phyloP scores from a whole-genome alignment of 2,797 vertebrate species.

The Pipistrellus pygmaeus region DNA sequence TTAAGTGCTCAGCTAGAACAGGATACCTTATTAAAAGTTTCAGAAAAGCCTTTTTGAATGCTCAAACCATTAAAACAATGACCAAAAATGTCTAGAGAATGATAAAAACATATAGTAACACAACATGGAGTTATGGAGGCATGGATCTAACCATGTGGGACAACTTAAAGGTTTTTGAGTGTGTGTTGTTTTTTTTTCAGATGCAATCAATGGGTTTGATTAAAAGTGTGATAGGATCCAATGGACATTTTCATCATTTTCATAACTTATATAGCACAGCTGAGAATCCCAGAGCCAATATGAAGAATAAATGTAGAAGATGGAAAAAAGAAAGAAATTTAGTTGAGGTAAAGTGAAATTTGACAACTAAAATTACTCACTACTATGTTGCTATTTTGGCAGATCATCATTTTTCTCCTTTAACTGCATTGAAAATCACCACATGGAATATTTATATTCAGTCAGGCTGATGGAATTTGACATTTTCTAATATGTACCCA shows the following conservation, averaged over 20 bases:
- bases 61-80: background rate
- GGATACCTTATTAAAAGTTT: background rate
- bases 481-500: slow-evolving; percentile 38
- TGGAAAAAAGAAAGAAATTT: background rate
- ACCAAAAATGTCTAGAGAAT: background rate
- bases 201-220: background rate
- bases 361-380: background rate
- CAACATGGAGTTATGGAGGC: background rate
- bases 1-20: background rate
- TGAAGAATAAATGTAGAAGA: background rate
- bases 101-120: background rate
- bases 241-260: background rate
- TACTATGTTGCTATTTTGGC: background rate
- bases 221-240: background rate
- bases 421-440: background rate
- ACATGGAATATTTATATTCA: slow-evolving; percentile 36
- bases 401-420: background rate
- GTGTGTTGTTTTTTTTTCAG: background rate
- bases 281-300: background rate
- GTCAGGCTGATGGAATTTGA: background rate
- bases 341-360: background rate
- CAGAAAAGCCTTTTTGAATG: background rate
- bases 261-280: background rate
- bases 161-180: background rate
- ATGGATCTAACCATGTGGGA: background rate